Base-by-base conservation (phyloP, 37 sponge, comb jelly and placozoan species). In the Chondrilla cf. caribensis region DNA sequence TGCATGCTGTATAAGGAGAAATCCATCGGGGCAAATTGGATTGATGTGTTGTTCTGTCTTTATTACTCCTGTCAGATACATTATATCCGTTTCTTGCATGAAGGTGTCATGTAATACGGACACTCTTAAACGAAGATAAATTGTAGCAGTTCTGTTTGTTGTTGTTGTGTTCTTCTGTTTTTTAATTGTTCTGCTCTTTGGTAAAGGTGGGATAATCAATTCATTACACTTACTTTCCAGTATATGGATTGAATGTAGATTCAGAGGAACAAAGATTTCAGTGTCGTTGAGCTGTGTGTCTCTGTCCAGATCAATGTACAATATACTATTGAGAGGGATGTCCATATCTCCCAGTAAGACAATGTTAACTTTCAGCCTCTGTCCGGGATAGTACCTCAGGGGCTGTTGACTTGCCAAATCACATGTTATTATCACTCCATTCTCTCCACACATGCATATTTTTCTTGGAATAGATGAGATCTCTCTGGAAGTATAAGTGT, bases 401-500 rank as follows among this genome's bases (percentile, higher is more conserved):
- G 29, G 35, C 4, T 6, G 1, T 33, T 31, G 1, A 1, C 35
- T 4, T 67, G n/a, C 32, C 68, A 67, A 26, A 1, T n/a, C 17
- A 29, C 68, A 67, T 17, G 15, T 1, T 67, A 18, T 1, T 18
- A 5, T 33, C 29, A 1, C 15, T 7, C 35, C 68, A 4, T 29
- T 29, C 15, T 67, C 68, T 17, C 17, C 17, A 29, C 68, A 67
- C 68, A 28, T 9, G 35, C 68, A 67, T 7, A 67, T 67, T 6
- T 4, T 67, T 67, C 68, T 67, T 18, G 68, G 68, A 26, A 67
- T 67, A 5, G 68, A 67, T 1, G 68, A 67, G 17, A 67, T 29
- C 29, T 67, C 32, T 67, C 15, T 67, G 4, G 29, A 28, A 17
- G 28, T 29, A 33, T 67, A 67, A 26, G 17, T 67, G 28, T 29